Evolutionary conservation across 2,797 vertebrate species (phyloP).

Genomic region (Poecilia velifera): DNA sequence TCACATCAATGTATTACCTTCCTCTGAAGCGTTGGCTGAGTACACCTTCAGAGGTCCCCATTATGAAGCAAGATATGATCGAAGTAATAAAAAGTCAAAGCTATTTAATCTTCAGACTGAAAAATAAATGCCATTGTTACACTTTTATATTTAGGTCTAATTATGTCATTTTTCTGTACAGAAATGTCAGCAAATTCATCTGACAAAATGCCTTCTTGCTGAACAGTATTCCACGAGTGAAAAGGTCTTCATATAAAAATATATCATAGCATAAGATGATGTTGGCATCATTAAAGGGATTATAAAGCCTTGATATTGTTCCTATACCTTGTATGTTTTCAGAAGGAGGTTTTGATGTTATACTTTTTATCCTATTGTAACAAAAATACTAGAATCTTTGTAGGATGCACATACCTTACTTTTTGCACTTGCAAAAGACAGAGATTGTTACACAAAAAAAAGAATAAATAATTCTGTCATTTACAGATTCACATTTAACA

Average conservation of each 20-base stretch:
- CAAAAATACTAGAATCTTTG: not conserved
- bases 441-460: not conserved
- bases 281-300: constrained; percentile 5
- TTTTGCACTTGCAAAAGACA: not conserved
- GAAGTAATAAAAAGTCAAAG: constrained; percentile 45
- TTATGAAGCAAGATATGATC: constrained; percentile 50
- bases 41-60: constrained; percentile 46
- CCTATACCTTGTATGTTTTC: not conserved
- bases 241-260: constrained; percentile 17
- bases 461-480: not conserved
- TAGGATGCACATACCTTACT: not conserved
- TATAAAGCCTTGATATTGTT: not conserved
- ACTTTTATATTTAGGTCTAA: constrained; percentile 38
- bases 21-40: constrained; percentile 37
- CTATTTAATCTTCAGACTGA: constrained; percentile 42
- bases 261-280: constrained; percentile 8
- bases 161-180: constrained; percentile 41
- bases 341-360: not conserved
- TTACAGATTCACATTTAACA: not conserved
- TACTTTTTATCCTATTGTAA: not conserved
- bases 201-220: constrained; percentile 25
- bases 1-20: constrained; percentile 65
- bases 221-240: constrained; percentile 20
- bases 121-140: constrained; percentile 36
- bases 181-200: constrained; percentile 30